Conservation (phyloP, 2,888 invertebrate genomes). For the Pseudeuparius sepicola region DNA sequence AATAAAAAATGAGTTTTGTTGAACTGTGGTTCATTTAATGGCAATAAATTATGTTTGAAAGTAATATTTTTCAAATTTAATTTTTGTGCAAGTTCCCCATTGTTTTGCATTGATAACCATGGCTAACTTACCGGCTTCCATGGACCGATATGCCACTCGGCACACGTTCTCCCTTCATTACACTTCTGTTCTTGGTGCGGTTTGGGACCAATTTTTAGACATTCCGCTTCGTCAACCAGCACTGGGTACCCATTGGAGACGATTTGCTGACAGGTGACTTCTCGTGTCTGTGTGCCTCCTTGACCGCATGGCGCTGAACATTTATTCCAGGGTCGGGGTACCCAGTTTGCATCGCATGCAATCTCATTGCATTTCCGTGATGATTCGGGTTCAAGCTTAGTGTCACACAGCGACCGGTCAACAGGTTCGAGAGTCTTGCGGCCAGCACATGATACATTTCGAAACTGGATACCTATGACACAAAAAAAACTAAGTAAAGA, state of each 20-base stretch:
- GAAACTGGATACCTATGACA: slow-evolving; percentile 55
- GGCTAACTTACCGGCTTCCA: slow-evolving; percentile 75
- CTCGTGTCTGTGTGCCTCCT: slow-evolving; percentile 53
- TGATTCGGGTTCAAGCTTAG: slow-evolving; percentile 57
- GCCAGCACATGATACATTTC: slow-evolving; percentile 73
- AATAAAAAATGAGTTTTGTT: too few species aligned
- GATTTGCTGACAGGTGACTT: slow-evolving; percentile 72
- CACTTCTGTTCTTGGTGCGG: slow-evolving; percentile 62
- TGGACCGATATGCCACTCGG: slow-evolving; percentile 76
- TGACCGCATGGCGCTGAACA: slow-evolving; percentile 78
- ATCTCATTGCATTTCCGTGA: slow-evolving; percentile 63
- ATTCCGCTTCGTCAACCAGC: slow-evolving; percentile 65
- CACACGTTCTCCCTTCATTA: slow-evolving; percentile 68
- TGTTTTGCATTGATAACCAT: too few species aligned
- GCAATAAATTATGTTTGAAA: too few species aligned
- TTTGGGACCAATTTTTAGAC: slow-evolving; percentile 59
- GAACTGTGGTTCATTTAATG: too few species aligned
- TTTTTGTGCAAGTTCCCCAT: too few species aligned
- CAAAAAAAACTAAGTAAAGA: slow-evolving; percentile 7
- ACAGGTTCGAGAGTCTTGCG: slow-evolving; percentile 61
- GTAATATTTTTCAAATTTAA: too few species aligned
- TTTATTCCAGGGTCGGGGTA: slow-evolving; percentile 63
- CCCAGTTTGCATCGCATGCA: slow-evolving; percentile 76
- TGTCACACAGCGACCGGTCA: slow-evolving; percentile 70
- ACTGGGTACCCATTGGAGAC: slow-evolving; percentile 60